Base-by-base conservation (phyloP, 2,113 vertebrate species). In the Manacus vitellinus region DNA sequence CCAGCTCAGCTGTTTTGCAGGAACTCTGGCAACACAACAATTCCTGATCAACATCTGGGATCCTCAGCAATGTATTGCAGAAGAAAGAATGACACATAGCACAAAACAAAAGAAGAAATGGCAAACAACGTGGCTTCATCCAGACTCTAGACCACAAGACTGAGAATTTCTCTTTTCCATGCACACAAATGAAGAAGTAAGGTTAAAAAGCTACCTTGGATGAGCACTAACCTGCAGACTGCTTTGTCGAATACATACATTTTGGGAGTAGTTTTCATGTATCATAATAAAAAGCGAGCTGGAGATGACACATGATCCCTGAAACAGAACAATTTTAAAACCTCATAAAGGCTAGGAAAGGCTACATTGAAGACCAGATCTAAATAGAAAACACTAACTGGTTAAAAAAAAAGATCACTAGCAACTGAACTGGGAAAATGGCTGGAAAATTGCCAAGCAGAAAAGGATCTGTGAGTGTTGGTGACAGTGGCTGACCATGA, bases 261-360 rank as follows among this genome's bases (percentile, higher is more conserved):
- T 71, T 56, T 68, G 35, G 62, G 33, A 61, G 12, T 19, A 52
- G n/a, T 55, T 79, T 61, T 49, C 47, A 11, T 4, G 11, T 14
- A 23, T 30, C 8, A 11, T n/a, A 67, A 39, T 17, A 82, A 82
- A 89, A 95, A 94, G 28, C 75, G 39, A 51, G 35, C 33, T 14
- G 20, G 54, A 58, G 16, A 14, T 86, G 10, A 52, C 55, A 68
- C 7, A 44, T 14, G 25, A 61, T 74, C 51, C n/a, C 25, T 43
- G 55, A 82, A 92, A 79, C 5, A 81, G 33, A 88, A 62, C 7
- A 74, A 46, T 61, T 94, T 73, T 63, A 88, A 93, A 94, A 43
- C 19, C 24, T 70, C 28, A 31, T 39, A 65, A 70, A 78, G 15
- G 7, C 24, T 52, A 56, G 10, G 21, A 55, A 93, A 59, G 41